Evolutionary conservation across 2,888 invertebrate genomes (phyloP), one percentile per base, ranked within the genome.

Genomic region (Noctua pronuba): DNA sequence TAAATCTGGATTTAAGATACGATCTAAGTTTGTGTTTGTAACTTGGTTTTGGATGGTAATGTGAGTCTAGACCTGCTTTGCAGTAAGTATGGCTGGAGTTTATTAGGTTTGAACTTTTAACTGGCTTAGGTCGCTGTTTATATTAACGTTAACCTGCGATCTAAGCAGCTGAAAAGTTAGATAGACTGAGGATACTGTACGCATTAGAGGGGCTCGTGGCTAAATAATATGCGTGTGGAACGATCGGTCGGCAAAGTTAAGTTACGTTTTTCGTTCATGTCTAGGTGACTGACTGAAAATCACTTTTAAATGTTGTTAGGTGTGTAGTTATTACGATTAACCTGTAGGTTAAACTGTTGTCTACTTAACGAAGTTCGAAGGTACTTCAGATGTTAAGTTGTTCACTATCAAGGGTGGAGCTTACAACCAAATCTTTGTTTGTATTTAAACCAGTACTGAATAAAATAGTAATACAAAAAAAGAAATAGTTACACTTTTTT

Each of bases 1-100:
- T 85, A 84, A 82, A 85, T 85, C 86, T 79, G 58, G 77, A 79
- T 82, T 82, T 87, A 84, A 81, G 77, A 72, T 77, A 83, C 66
- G 78, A 66, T 69, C 60, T 55, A 81, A 87, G 82, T 86, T 86
- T 85, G 80, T 68, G 75, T 73, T 49, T 73, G 55, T 75, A 68
- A 85, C 73, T 78, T 81, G 73, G 72, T 72, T 78, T 67, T 81
- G 62, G 66, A 81, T 81, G 73, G 75, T 87, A 75, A 87, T 85
- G 81, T 38, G 75, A 78, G 60, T 85, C 77, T 84, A 66, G 66
- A 31, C 38, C 64, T 77, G 67, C 69, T 84, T 73, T 75, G 75
- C 66, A 60, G 84, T 80, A 71, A 79, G 83, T 86, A 55, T 68
- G 64, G 35, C 62, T 41, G 38, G n/a, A 84, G 75, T 77, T 84